phyloP scores from a whole-genome alignment of 2,797 vertebrate species.

The Eleutherodactylus coqui region DNA sequence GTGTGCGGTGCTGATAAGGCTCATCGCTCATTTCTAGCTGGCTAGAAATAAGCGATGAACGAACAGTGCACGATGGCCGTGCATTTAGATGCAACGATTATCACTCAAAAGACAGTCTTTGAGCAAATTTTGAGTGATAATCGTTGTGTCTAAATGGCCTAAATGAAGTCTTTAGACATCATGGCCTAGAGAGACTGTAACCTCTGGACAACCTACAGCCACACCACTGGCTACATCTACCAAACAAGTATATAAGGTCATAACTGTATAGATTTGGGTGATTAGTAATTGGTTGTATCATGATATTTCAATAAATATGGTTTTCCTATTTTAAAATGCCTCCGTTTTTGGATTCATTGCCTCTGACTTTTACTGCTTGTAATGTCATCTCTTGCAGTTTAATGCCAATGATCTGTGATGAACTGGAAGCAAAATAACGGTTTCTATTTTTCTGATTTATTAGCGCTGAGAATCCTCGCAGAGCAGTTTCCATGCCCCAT shows the following conservation, averaged over 20 bases:
- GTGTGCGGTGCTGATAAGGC: no score
- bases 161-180: no score
- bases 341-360: not conserved
- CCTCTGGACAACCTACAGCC: not conserved
- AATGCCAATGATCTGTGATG: constrained; percentile 48
- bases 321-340: not conserved
- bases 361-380: constrained; percentile 5
- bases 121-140: no score
- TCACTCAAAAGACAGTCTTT: no score
- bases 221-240: not conserved
- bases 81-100: no score
- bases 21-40: no score
- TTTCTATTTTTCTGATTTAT: constrained; percentile 52
- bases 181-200: not conserved
- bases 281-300: not conserved
- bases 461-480: constrained; percentile 3
- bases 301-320: not conserved
- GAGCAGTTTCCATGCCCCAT: constrained; percentile 39
- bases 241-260: not conserved
- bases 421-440: constrained; percentile 32
- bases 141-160: no score
- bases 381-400: constrained; percentile 44
- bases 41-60: no score
- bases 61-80: no score
- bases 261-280: not conserved